phyloP scores from a whole-genome alignment of 2,888 invertebrate genomes.

The Carcina quercana region DNA sequence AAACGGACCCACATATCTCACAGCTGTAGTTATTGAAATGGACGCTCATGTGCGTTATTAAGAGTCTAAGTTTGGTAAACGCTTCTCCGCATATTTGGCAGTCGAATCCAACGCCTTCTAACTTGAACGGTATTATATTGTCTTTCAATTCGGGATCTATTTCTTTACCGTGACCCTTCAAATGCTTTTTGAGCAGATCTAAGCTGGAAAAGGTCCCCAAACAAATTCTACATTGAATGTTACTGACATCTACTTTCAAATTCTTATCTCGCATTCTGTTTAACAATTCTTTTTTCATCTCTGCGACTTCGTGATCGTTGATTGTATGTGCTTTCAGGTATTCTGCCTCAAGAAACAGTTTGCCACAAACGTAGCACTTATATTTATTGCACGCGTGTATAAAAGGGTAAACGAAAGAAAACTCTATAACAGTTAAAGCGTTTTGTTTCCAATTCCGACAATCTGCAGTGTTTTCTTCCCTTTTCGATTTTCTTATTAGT shows the following conservation, averaged over 20 bases:
- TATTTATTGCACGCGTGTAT: conserved; percentile 43
- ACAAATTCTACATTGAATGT: conserved; percentile 47
- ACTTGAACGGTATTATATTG: conserved; percentile 51
- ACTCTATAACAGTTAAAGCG: conserved; percentile 42
- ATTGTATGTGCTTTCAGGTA: conserved; percentile 36
- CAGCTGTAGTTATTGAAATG: conserved; percentile 58
- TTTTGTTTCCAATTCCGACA: conserved; percentile 37
- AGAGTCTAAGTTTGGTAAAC: conserved; percentile 38
- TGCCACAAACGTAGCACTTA: conserved; percentile 47
- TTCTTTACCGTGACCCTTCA: conserved; percentile 38
- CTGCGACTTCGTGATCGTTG: conserved; percentile 30
- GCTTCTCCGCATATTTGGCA: conserved; percentile 48
- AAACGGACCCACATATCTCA: conserved; percentile 50
- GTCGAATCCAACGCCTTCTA: conserved; percentile 35
- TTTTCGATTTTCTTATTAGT: conserved; percentile 11
- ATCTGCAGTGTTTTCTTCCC: conserved; percentile 12
- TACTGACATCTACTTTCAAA: conserved; percentile 48
- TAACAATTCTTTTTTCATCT: conserved; percentile 32
- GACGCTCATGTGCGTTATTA: conserved; percentile 56
- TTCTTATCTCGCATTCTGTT: conserved; percentile 38
- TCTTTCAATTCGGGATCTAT: conserved; percentile 36
- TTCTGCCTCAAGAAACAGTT: conserved; percentile 32
- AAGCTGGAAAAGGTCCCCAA: conserved; percentile 24
- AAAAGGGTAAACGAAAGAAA: conserved; percentile 50
- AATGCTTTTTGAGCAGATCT: conserved; percentile 36